Percentiles rank a stretch among this genome's conserved stretches.
These are phyloP conservation scores for Muntiacus muntjak DNA, from an alignment of 2,113 vertebrate species.

Conservation along the genomic window DNA sequence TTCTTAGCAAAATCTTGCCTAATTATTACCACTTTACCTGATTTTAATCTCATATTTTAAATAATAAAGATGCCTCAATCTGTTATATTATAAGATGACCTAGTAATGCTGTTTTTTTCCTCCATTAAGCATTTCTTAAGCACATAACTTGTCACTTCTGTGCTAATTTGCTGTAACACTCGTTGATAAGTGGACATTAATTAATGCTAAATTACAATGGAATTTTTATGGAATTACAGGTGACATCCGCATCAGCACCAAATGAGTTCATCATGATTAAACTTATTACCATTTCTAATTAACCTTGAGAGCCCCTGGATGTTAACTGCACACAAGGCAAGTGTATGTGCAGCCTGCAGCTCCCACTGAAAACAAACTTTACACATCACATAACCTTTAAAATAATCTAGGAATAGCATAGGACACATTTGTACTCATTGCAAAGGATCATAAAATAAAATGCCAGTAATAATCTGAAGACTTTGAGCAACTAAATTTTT, in stretches of 20 bases:
- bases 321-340: constrained; percentile 50
- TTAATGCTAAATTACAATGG: constrained; percentile 72
- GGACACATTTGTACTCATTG: not conserved
- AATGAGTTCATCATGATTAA: constrained; percentile 74
- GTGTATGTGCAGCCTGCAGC: not conserved
- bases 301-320: constrained; percentile 69
- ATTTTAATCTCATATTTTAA: constrained; percentile 60
- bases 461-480: not conserved
- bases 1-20: constrained; percentile 56
- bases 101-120: not conserved
- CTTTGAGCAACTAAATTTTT: not conserved
- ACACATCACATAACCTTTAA: not conserved
- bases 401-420: not conserved
- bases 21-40: constrained; percentile 63
- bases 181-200: constrained; percentile 68
- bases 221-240: constrained; percentile 71
- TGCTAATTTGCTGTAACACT: constrained; percentile 57
- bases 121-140: constrained; percentile 55
- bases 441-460: not conserved
- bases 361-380: constrained; percentile 33
- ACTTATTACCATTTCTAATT: constrained; percentile 72
- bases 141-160: constrained; percentile 35
- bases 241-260: constrained; percentile 66
- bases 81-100: constrained; percentile 57
- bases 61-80: constrained; percentile 36